Evolutionary conservation across 1,140 invertebrate species (phyloP), one percentile per base, ranked within the genome.

Genomic region (Cyclina sinensis): DNA sequence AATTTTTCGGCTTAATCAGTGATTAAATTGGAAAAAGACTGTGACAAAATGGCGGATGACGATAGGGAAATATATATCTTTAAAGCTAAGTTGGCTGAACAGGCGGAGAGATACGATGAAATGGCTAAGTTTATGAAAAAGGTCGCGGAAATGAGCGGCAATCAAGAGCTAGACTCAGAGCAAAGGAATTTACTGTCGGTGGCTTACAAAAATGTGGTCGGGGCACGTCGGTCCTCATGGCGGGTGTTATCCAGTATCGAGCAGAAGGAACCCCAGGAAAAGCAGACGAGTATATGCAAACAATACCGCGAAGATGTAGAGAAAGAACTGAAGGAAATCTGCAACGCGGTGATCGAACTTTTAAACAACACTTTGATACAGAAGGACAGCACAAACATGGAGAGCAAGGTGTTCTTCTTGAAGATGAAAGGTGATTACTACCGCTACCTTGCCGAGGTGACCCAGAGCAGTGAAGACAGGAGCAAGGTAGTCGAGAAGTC

Each of bases 121-220:
- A 94, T 94, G 94, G 92, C 92, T 0, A 65, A 88, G 46, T 90
- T 86, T 46, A 94, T 94, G 93, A 90, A 90, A 82, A 78, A 86
- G 68, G 90, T 93, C 21, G 92, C 91, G 9, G 90, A 91, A 76
- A 14, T 37, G 21, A 21, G 54, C 24, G 76, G 43, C 18, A n/a
- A n/a, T n/a, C n/a, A n/a, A n/a, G 89, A 92, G 48, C 86, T 95
- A 7, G 91, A 90, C 3, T 80, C 91, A 54, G 95, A 95, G 78
- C 99, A 99, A 96, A 97, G 99, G 93, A 99, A 99, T 96, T 97
- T 99, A 79, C 97, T 99, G 90, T 99, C 99, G 84, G 98, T 99
- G 93, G 99, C 99, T 92, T 99, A 99, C 97, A 99, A 99, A 97
- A 99, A 99, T 96, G 99, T 99, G 80, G 99, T 99, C 87, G 99